Conservation (phyloP, 2,797 vertebrate species). For the Sebastes flavidus region DNA sequence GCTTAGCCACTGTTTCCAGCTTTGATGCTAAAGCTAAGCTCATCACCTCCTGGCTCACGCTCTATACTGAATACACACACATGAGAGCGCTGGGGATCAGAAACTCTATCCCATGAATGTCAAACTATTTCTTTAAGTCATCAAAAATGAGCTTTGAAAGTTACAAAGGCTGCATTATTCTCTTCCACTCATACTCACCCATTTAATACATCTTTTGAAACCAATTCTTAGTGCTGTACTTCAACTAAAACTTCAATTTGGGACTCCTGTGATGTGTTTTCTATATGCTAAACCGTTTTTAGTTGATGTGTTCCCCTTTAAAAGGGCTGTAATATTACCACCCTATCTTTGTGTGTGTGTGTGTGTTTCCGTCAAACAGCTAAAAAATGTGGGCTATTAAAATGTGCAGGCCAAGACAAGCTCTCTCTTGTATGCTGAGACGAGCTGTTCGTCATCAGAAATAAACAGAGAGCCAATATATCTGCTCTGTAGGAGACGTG, state of each 20-base stretch:
- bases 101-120: background rate
- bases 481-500: background rate
- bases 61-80: background rate
- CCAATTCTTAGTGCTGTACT: background rate
- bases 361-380: constrained; percentile 4
- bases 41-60: background rate
- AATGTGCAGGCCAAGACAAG: constrained; percentile 52
- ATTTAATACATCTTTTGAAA: background rate
- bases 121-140: background rate
- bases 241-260: background rate
- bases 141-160: background rate
- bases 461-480: background rate
- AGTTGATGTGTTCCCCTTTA: background rate
- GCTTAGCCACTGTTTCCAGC: background rate
- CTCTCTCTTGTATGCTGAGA: constrained; percentile 9
- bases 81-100: background rate
- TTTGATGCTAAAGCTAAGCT: background rate
- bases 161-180: background rate
- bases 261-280: background rate
- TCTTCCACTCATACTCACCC: background rate
- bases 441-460: constrained; percentile 8
- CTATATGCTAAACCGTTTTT: background rate
- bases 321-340: background rate
- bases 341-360: background rate
- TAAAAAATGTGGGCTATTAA: constrained; percentile 50